These are phyloP conservation scores for Rhynchopsitta pachyrhyncha DNA, from an alignment of 2,113 vertebrate genomes.

Conservation along the genomic window DNA sequence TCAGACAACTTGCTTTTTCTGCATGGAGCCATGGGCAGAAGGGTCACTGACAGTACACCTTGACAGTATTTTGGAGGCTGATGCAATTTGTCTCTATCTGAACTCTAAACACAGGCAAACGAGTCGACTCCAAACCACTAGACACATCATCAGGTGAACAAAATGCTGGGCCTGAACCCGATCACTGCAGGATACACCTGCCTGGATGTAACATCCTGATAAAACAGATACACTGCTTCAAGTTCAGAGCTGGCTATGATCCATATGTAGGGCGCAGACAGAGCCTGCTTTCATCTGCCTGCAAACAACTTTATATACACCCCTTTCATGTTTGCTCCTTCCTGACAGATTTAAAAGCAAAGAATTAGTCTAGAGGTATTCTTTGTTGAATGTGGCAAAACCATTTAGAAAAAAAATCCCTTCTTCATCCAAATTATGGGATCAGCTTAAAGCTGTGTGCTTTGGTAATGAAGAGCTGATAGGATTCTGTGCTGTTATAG, in stretches of 20 bases:
- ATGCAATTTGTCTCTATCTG: not conserved
- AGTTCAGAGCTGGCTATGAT: not conserved
- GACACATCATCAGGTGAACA: not conserved
- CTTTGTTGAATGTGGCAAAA: not conserved
- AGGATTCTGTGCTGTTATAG: not conserved
- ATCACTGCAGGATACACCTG: not conserved
- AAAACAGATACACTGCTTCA: not conserved
- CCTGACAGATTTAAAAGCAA: not conserved
- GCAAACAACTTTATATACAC: not conserved
- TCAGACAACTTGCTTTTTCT: not conserved
- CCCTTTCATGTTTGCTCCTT: not conserved
- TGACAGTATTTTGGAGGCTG: not conserved
- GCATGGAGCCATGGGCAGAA: not conserved
- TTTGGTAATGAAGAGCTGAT: not conserved
- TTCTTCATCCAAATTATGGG: not conserved
- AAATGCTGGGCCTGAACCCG: not conserved
- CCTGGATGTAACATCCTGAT: not conserved
- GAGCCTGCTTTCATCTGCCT: not conserved
- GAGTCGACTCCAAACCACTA: not conserved
- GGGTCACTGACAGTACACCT: not conserved
- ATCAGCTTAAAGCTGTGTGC: not conserved
- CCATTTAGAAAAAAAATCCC: not conserved
- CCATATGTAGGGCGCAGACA: not conserved
- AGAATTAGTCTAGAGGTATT: not conserved
- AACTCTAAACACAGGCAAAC: not conserved